These are phyloP conservation scores for Lasaia peninsularis DNA, from an alignment of 1,140 invertebrate species.

Conservation along the genomic window DNA sequence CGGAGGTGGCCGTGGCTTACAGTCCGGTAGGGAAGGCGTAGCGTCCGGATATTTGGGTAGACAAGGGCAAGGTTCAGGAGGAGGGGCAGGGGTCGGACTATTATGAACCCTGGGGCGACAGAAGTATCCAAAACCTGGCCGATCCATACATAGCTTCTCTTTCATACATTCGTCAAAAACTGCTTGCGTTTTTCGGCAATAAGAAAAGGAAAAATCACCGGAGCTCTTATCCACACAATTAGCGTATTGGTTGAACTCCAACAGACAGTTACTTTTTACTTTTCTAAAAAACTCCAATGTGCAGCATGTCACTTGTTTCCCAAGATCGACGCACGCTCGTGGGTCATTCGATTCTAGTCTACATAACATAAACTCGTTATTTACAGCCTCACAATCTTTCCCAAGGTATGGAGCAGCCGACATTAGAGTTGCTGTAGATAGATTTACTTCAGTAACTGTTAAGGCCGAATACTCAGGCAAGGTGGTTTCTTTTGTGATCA, in stretches of 20 bases:
- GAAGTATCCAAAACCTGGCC: constrained; percentile 92
- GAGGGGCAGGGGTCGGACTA: constrained; percentile 77
- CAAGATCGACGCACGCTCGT: constrained; percentile 90
- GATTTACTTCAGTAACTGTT: constrained; percentile 88
- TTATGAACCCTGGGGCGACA: constrained; percentile 86
- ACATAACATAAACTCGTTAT: constrained; percentile 98
- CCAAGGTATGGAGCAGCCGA: constrained; percentile 93
- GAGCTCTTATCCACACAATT: constrained; percentile 91
- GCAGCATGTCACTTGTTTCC: constrained; percentile 94
- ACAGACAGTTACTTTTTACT: constrained; percentile 89
- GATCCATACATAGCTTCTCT: constrained; percentile 88
- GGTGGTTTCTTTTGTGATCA: constrained; percentile 81
- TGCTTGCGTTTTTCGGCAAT: constrained; percentile 91
- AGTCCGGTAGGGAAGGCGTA: constrained; percentile 80
- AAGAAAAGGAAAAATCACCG: constrained; percentile 78
- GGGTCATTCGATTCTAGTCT: constrained; percentile 90
- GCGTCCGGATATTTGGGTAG: constrained; percentile 70
- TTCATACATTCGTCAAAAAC: constrained; percentile 91
- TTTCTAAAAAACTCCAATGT: constrained; percentile 91
- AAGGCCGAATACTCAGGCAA: constrained; percentile 90
- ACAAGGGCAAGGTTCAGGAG: constrained; percentile 73
- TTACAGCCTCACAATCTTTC: constrained; percentile 91
- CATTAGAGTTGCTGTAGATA: constrained; percentile 88
- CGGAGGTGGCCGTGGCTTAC: constrained; percentile 77
- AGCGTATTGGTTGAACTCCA: constrained; percentile 93